A percentile compares a stretch with the other conserved stretches of the same genome.
These are phyloP conservation scores for Lasioglossum baleicum DNA, from an alignment of 1,140 invertebrate genomes.

Conservation along the genomic window DNA sequence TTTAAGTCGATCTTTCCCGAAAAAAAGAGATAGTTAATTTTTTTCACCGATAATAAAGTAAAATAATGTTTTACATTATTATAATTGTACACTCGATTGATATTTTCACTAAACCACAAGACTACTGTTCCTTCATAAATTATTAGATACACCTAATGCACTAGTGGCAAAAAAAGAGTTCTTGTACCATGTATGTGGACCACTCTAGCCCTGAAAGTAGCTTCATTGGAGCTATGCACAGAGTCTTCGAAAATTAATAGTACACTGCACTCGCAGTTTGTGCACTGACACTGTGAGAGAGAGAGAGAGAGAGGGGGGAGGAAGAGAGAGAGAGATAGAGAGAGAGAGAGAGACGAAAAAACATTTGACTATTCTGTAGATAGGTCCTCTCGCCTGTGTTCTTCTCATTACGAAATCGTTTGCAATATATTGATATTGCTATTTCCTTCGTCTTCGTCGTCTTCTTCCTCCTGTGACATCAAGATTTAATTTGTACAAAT, in stretches of 20 bases:
- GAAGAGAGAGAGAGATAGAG: no score
- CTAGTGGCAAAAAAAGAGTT: conserved; percentile 60
- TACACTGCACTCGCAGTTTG: conserved; percentile 40
- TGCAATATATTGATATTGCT: conserved; percentile 73
- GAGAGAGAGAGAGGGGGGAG: no score
- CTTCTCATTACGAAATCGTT: conserved; percentile 75
- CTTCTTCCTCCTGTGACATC: conserved; percentile 61
- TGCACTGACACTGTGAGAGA: conserved; percentile 58
- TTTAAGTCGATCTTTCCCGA: conserved; percentile 30
- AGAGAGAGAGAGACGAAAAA: conserved; percentile 50
- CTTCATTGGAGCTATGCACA: conserved; percentile 48
- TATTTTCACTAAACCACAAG: conserved; percentile 54
- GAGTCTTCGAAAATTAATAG: conserved; percentile 58
- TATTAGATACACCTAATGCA: conserved; percentile 59
- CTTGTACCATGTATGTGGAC: conserved; percentile 56
- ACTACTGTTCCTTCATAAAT: conserved; percentile 62
- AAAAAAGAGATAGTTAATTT: conserved; percentile 22
- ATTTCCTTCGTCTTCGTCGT: conserved; percentile 70
- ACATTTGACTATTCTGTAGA: conserved; percentile 73
- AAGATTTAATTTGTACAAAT: not conserved
- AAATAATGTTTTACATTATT: conserved; percentile 63
- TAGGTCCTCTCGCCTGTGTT: conserved; percentile 51
- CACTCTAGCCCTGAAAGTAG: conserved; percentile 47
- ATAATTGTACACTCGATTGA: conserved; percentile 62
- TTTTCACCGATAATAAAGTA: conserved; percentile 47